These are phyloP conservation scores for Geodia barretti DNA, from an alignment of 37 sponge, comb jelly and placozoan species.

Conservation along the genomic window DNA sequence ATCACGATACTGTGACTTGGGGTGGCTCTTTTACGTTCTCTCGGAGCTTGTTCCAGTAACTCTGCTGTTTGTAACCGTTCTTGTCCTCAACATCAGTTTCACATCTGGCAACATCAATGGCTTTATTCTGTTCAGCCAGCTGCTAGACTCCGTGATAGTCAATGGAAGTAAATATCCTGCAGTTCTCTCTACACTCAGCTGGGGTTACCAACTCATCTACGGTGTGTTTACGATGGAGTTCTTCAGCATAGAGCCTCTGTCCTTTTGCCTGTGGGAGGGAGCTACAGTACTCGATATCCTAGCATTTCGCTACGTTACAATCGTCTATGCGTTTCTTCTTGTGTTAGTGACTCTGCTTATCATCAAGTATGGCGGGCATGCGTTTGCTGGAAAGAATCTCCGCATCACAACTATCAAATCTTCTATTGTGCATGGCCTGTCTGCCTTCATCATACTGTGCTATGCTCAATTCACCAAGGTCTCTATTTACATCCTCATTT, in stretches of 20 bases:
- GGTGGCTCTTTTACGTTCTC: constrained; percentile 40
- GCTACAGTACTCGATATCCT: constrained; percentile 46
- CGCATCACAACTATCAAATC: neutral
- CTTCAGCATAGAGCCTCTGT: constrained; percentile 26
- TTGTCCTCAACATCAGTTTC: constrained; percentile 36
- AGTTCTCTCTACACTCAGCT: neutral
- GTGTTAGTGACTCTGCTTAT: constrained; percentile 11
- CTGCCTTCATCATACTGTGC: constrained; percentile 36
- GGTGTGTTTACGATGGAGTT: constrained; percentile 48
- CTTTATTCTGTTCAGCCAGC: constrained; percentile 52
- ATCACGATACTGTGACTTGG: neutral
- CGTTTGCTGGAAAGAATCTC: neutral
- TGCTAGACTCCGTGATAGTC: constrained; percentile 31
- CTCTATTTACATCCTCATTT: constrained; percentile 10
- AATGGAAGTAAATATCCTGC: constrained; percentile 10
- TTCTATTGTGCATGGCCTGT: constrained; percentile 34
- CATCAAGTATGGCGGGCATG: constrained; percentile 14
- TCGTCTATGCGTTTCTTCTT: constrained; percentile 26
- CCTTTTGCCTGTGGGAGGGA: constrained; percentile 45
- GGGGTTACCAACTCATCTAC: constrained; percentile 28
- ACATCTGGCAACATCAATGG: constrained; percentile 40
- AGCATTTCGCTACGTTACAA: constrained; percentile 47
- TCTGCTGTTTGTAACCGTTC: constrained; percentile 21
- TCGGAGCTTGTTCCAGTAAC: constrained; percentile 58
- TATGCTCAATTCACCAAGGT: constrained; percentile 34